phyloP scores from a whole-genome alignment of 2,797 vertebrate genomes.

The Tarsius wallacei region DNA sequence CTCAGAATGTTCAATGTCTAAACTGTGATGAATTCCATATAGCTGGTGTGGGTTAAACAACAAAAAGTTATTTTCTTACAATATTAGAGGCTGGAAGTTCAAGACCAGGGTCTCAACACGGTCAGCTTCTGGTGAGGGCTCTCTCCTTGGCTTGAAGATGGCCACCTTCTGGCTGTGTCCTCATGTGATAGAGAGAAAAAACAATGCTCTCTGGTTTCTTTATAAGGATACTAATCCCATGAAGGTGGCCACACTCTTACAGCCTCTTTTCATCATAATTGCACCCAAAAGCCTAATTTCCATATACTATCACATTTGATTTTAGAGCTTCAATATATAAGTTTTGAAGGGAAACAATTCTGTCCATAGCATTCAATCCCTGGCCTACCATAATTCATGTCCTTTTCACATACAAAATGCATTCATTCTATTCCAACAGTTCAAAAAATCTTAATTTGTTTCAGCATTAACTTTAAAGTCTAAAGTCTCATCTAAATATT shows the following conservation, averaged over 20 bases:
- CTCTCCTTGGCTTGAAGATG: not conserved
- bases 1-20: fast-evolving
- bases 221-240: not conserved
- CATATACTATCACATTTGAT: not conserved
- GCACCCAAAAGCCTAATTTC: not conserved
- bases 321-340: not conserved
- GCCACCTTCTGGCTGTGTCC: not conserved
- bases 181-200: not conserved
- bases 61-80: not conserved
- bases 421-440: too few species aligned
- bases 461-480: not conserved
- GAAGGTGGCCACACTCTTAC: fast-evolving
- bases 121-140: too few species aligned
- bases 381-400: not conserved
- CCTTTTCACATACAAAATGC: not conserved
- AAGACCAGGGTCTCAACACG: not conserved
- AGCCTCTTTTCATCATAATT: not conserved
- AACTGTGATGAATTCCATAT: fast-evolving
- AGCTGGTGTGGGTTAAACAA: too few species aligned
- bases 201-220: not conserved
- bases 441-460: not conserved
- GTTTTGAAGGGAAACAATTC: not conserved
- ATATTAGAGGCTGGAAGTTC: too few species aligned
- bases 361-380: not conserved
- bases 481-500: not conserved